Base-by-base conservation (phyloP, 37 sponge, comb jelly and placozoan species). In the Axinella damicornis region DNA sequence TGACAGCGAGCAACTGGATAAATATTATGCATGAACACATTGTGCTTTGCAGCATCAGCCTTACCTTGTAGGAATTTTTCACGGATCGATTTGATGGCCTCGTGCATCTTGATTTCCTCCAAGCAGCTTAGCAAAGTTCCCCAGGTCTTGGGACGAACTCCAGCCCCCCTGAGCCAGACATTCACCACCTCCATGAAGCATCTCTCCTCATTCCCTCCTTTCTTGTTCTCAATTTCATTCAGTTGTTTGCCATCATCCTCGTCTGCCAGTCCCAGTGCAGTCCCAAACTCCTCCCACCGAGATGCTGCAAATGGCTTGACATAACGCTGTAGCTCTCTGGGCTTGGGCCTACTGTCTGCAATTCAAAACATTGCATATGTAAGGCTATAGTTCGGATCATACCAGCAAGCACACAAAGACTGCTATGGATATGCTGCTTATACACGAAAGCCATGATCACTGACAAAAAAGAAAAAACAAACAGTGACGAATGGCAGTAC, bases 241-340 rank as follows among this genome's bases (percentile, higher is more conserved):
- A 73, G 74, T 9, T 5, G 28, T 27, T 41, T 53, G 40, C 74
- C 74, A 9, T 24, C 46, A 46, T 46, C 46, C 4, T 46, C 46
- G 30, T 67, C 69, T 30, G 69, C 69, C 34, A 67, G 34, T 5
- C 62, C n/a, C 69, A 76, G 57, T 35, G 31, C 76, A 18, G 31
- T 58, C 19, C 76, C 57, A 5, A 76, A 20, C 57, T 57, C 59
- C 36, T 76, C 76, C 76, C 76, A 76, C 20, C 34, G 27, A 1
- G 22, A 17, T 4, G 57, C 61, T 2, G 36, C 61, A 52, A 56
- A 35, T 17, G 76, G 76, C 37, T 33, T 28, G 59, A 76, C 59
- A n/a, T 57, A 76, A 30, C 59, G 32, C 13, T 76, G 76, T 31
- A 76, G 59, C 33, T 57, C 76, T 12, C 76, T 55, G 2, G 56